Percentiles rank a stretch among this genome's conserved stretches.
Conservation (phyloP, 2,888 invertebrate species). For the Isotomurus palustris region DNA sequence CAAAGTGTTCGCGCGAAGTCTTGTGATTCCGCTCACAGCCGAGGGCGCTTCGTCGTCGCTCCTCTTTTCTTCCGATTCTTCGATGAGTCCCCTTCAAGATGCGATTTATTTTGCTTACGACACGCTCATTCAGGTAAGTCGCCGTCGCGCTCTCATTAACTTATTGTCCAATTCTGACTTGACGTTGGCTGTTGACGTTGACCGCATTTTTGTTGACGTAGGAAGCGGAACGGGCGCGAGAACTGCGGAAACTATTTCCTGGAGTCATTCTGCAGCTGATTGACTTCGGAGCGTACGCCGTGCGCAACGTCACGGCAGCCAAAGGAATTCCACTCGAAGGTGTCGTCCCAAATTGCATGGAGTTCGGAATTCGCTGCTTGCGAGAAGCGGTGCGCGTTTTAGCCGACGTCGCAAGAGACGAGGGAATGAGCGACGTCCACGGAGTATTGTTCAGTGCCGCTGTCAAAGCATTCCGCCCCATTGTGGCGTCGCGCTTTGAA, state of each 20-base stretch:
- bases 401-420: constrained; percentile 34
- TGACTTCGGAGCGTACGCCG: constrained; percentile 43
- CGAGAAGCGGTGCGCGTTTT: constrained; percentile 36
- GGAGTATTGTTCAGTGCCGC: background rate
- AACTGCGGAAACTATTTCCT: constrained; percentile 34
- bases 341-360: constrained; percentile 44
- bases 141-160: background rate
- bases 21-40: constrained; percentile 73
- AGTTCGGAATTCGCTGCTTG: constrained; percentile 45
- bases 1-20: constrained; percentile 67
- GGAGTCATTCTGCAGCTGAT: constrained; percentile 41
- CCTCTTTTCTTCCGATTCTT: constrained; percentile 71
- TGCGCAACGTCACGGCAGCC: constrained; percentile 31
- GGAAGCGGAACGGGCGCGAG: constrained; percentile 30
- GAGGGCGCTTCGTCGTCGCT: constrained; percentile 77
- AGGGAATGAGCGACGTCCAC: background rate
- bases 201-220: constrained; percentile 14
- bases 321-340: constrained; percentile 45
- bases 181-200: background rate
- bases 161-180: background rate
- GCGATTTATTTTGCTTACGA: constrained; percentile 43
- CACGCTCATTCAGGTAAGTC: constrained; percentile 34
- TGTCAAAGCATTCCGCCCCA: constrained; percentile 41
- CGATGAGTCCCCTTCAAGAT: constrained; percentile 77
- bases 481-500: constrained; percentile 40